These are phyloP conservation scores for Coregonus clupeaformis DNA, from an alignment of 2,113 vertebrate species.

Conservation along the genomic window DNA sequence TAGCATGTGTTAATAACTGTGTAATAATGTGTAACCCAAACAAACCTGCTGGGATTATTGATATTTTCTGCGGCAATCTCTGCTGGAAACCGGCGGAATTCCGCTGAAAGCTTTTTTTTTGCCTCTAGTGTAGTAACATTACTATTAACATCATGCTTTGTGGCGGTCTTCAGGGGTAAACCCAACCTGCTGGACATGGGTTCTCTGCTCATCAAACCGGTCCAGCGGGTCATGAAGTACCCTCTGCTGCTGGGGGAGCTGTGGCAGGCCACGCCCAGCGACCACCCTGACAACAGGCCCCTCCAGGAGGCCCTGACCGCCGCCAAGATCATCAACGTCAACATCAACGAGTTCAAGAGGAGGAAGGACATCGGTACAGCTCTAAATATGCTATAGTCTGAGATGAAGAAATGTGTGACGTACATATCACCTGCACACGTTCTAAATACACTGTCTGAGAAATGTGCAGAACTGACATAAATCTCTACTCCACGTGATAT, in stretches of 20 bases:
- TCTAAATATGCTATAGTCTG: neutral
- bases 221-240: conserved; percentile 97
- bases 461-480: too few relatives aligned
- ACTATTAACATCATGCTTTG: neutral
- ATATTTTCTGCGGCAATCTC: too few relatives aligned
- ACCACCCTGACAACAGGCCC: conserved; percentile 80
- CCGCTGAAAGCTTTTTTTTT: too few relatives aligned
- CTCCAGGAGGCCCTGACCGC: conserved; percentile 82
- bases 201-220: conserved; percentile 93
- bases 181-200: conserved; percentile 90
- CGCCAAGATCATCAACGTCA: conserved; percentile 84
- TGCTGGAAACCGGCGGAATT: too few relatives aligned
- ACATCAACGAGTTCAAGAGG: conserved; percentile 95
- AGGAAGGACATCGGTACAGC: conserved; percentile 90
- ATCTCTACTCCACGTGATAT: too few relatives aligned
- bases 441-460: too few relatives aligned
- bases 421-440: too few relatives aligned
- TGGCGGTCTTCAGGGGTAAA: conserved; percentile 79
- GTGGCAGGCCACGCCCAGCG: conserved; percentile 85
- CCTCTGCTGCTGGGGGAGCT: conserved; percentile 87
- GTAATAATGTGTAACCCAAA: too few relatives aligned
- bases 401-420: too few relatives aligned
- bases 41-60: too few relatives aligned
- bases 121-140: too few relatives aligned
- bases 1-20: too few relatives aligned